Base-by-base conservation (phyloP, 23 tunicate genomes). In the Styela clava region DNA sequence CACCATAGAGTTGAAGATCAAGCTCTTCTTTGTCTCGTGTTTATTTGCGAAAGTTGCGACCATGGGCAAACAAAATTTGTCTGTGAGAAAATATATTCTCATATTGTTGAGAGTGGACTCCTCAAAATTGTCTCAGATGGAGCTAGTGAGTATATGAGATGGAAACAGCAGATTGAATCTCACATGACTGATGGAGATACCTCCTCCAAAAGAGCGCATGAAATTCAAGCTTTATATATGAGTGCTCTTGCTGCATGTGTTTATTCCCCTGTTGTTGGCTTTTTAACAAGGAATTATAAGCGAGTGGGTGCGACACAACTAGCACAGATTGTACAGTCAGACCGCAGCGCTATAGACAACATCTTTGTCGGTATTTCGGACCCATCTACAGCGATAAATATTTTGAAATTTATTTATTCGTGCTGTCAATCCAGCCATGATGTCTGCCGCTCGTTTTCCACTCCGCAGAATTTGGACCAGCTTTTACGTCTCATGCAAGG, bases 11-110 rank as follows among this genome's bases (percentile, higher is more conserved):
- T 90, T 52, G 62, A 63, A 29, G 86, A 85, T 20, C 95, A 90
- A 74, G 82, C 81, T 16, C 36, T 90, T 27, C 35, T 90, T 63
- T 90, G 95, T 61, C n/a, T 90, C 35, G 69, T 90, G 16, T 90
- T 85, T 81, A 52, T 85, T 2, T 90, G 95, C 73, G 95, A 90
- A 62, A 90, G 95, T 72, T 79, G 85, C 52, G 95, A 90, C 65
- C 95, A 90, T 74, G 85, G 95, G 9, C 88, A 81, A 61, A 74
- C 84, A 35, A 28, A 31, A 24, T 20, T 30, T 0, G 85, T 82
- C 2, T 87, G 89, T 52, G 51, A 71, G 25, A 85, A 69, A 24
- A 83, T 85, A n/a, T 90, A 90, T 73, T 24, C 52, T 20, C 63
- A 33, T 16, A 65, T 90, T 30, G 63, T 52, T 0, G 35, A 33